phyloP scores from a whole-genome alignment of 2,888 invertebrate species.

The Bellardia bayeri region DNA sequence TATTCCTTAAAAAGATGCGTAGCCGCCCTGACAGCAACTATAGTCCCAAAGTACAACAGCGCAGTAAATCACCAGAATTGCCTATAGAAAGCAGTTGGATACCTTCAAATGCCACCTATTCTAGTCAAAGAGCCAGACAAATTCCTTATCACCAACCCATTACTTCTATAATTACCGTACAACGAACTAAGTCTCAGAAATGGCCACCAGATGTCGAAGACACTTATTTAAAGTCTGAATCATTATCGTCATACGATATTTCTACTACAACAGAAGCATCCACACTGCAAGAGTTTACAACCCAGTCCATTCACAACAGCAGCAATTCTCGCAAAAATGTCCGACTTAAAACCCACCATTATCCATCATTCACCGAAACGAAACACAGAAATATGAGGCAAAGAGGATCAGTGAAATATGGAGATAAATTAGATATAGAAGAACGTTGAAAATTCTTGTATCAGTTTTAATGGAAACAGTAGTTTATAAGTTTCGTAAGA shows the following conservation, averaged over 20 bases:
- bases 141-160: conserved; percentile 61
- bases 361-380: conserved; percentile 6
- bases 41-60: conserved; percentile 38
- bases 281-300: conserved; percentile 24
- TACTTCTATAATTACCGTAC: conserved; percentile 64
- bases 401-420: conserved; percentile 80
- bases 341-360: conserved; percentile 48
- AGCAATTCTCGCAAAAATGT: conserved; percentile 58
- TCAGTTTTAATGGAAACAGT: not conserved
- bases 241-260: conserved; percentile 14
- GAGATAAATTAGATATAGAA: conserved; percentile 77
- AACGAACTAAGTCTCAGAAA: conserved; percentile 77
- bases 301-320: conserved; percentile 5
- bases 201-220: conserved; percentile 78
- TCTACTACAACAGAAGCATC: conserved; percentile 47
- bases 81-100: conserved; percentile 56
- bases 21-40: conserved; percentile 70
- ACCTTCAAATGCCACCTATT: conserved; percentile 62
- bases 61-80: conserved; percentile 64
- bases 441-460: conserved; percentile 31
- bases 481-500: not conserved
- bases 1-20: conserved; percentile 78
- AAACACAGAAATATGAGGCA: conserved; percentile 76
- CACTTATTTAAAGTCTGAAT: conserved; percentile 14
- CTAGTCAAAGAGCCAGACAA: conserved; percentile 16